Evolutionary conservation across 2,113 vertebrate species (phyloP).

Genomic region (Pelecanoides urinatrix): DNA sequence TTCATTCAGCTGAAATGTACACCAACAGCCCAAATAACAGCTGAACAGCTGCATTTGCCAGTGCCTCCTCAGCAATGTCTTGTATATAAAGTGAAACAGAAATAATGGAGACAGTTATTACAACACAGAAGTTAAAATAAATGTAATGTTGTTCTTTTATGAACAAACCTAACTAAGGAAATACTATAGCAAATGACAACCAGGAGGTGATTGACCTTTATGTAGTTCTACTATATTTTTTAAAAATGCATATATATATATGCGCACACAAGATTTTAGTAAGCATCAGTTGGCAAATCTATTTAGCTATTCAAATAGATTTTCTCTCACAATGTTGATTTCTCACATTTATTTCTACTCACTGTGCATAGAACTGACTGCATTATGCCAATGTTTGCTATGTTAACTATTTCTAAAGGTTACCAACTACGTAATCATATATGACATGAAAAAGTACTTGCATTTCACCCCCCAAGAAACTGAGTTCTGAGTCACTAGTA

Average conservation of each 20-base stretch:
- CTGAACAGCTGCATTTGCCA: background rate
- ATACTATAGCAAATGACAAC: background rate
- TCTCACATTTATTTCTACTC: slow-evolving; percentile 72
- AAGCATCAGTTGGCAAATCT: slow-evolving; percentile 22
- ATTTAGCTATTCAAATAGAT: slow-evolving; percentile 59
- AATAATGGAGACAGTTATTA: background rate
- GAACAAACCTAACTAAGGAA: background rate
- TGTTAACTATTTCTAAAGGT: slow-evolving; percentile 73
- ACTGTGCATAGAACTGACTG: slow-evolving; percentile 53
- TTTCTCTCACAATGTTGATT: slow-evolving; percentile 60
- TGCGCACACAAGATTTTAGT: background rate
- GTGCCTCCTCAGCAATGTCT: background rate
- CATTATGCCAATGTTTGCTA: slow-evolving; percentile 66
- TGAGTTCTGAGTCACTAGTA: slow-evolving; percentile 57
- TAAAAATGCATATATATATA: background rate
- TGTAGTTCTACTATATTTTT: background rate
- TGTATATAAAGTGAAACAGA: background rate
- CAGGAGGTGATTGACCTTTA: background rate
- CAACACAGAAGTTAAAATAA: background rate
- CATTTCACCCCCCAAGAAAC: slow-evolving; percentile 57
- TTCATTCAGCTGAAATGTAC: background rate
- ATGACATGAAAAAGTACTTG: slow-evolving; percentile 52
- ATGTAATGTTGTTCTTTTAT: background rate
- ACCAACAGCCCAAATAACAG: background rate
- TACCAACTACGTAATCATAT: slow-evolving; percentile 62